Conservation (phyloP, 2,113 vertebrate species). For the Ictalurus furcatus region DNA sequence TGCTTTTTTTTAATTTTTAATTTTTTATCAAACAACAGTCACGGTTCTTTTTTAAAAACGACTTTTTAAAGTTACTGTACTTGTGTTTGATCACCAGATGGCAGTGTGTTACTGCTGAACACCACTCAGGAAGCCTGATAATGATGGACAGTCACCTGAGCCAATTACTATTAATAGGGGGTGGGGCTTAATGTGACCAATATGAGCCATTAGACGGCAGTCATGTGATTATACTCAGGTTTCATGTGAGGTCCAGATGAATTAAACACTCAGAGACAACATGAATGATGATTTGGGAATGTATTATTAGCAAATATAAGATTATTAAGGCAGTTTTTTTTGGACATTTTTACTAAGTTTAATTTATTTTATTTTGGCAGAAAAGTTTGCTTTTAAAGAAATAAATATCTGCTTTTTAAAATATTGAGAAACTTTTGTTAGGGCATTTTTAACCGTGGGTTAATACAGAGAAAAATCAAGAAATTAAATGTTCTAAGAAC, state of each 20-base stretch:
- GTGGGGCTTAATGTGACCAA: constrained; percentile 35
- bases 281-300: not conserved
- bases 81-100: constrained; percentile 28
- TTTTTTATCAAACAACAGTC: not conserved
- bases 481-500: not conserved
- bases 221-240: constrained; percentile 14
- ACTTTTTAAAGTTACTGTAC: not conserved
- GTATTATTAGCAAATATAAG: not conserved
- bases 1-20: too few species aligned
- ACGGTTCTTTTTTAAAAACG: not conserved
- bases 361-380: not conserved
- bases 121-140: not conserved
- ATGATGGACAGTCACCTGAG: constrained; percentile 3
- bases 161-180: constrained; percentile 29
- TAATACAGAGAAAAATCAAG: not conserved
- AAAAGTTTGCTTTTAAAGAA: not conserved
- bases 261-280: not conserved
- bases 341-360: not conserved
- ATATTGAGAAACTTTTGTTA: not conserved
- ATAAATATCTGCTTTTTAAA: not conserved
- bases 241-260: constrained; percentile 21
- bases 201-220: not conserved
- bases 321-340: not conserved
- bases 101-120: not conserved
- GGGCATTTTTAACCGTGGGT: not conserved